Evolutionary conservation across 2,888 invertebrate species (phyloP).

Genomic region (Gisinianus flammeolus): DNA sequence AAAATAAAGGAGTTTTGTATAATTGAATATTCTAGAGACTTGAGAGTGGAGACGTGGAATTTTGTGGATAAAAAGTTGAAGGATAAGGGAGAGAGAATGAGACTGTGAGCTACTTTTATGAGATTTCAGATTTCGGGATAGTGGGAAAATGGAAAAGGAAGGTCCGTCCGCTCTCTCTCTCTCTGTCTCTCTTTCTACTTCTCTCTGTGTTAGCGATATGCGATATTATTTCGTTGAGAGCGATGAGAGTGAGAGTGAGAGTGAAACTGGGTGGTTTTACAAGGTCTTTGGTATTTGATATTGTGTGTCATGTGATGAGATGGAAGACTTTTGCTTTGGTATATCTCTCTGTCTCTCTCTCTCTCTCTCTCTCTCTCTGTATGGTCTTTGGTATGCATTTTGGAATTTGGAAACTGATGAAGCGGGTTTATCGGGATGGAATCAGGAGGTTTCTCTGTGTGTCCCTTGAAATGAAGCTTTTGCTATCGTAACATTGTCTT

Average conservation of each 20-base stretch:
- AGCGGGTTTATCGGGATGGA: conserved; percentile 48
- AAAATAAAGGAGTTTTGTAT: not conserved
- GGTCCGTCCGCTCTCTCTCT: not conserved
- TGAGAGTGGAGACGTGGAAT: not conserved
- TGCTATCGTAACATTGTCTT: conserved; percentile 57
- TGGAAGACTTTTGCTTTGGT: not conserved
- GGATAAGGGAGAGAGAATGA: not conserved
- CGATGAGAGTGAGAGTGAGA: not conserved
- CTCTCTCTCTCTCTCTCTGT: not conserved
- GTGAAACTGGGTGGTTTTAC: not conserved
- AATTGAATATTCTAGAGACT: not conserved
- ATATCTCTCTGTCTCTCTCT: not conserved
- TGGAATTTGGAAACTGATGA: conserved; percentile 55
- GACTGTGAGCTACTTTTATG: conserved; percentile 6
- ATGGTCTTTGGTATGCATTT: conserved; percentile 20
- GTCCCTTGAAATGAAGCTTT: conserved; percentile 50
- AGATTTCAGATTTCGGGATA: not conserved
- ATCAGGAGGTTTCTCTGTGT: conserved; percentile 44
- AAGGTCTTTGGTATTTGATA: not conserved
- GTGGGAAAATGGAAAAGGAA: not conserved
- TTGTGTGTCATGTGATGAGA: not conserved
- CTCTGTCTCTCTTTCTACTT: not conserved
- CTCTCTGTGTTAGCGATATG: not conserved
- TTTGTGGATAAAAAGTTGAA: not conserved
- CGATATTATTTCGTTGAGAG: not conserved